phyloP scores from a whole-genome alignment of 1,140 invertebrate species.

The Drosophila repleta region DNA sequence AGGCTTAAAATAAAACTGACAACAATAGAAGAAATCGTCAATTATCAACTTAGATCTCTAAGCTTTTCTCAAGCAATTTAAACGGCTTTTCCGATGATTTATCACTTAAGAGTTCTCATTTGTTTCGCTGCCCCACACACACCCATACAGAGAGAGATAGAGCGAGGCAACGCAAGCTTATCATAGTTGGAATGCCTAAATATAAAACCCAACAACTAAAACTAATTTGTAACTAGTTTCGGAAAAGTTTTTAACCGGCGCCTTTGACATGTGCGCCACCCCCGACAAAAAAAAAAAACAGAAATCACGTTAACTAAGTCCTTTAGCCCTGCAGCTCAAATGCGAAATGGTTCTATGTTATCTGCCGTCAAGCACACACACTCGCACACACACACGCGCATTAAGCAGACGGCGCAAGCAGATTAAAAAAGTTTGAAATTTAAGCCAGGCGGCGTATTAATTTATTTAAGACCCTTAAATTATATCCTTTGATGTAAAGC shows the following conservation, averaged over 20 bases:
- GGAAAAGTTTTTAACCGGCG: slow-evolving; percentile 58
- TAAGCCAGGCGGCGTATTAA: slow-evolving; percentile 71
- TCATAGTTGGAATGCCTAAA: slow-evolving; percentile 38
- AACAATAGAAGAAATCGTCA: background rate
- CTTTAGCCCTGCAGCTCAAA: slow-evolving; percentile 52
- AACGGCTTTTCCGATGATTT: slow-evolving; percentile 24
- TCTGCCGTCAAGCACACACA: slow-evolving; percentile 43
- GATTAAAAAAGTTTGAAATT: slow-evolving; percentile 81
- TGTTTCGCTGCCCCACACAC: slow-evolving; percentile 10
- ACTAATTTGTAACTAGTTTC: slow-evolving; percentile 71
- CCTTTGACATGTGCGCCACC: slow-evolving; percentile 69
- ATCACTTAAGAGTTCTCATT: slow-evolving; percentile 34
- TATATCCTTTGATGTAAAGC: slow-evolving; percentile 80
- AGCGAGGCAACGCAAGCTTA: slow-evolving; percentile 16
- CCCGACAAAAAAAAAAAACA: background rate
- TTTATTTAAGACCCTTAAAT: slow-evolving; percentile 81
- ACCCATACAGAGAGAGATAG: background rate
- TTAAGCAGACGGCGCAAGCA: slow-evolving; percentile 48
- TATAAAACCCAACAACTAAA: slow-evolving; percentile 56
- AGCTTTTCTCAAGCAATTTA: background rate
- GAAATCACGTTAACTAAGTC: slow-evolving; percentile 66
- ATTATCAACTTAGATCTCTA: slow-evolving; percentile 8
- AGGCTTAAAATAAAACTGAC: background rate
- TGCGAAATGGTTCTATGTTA: slow-evolving; percentile 52
- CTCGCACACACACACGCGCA: slow-evolving; percentile 38